Conservation (phyloP, 2,797 vertebrate species). For the Cirrhinus molitorella region DNA sequence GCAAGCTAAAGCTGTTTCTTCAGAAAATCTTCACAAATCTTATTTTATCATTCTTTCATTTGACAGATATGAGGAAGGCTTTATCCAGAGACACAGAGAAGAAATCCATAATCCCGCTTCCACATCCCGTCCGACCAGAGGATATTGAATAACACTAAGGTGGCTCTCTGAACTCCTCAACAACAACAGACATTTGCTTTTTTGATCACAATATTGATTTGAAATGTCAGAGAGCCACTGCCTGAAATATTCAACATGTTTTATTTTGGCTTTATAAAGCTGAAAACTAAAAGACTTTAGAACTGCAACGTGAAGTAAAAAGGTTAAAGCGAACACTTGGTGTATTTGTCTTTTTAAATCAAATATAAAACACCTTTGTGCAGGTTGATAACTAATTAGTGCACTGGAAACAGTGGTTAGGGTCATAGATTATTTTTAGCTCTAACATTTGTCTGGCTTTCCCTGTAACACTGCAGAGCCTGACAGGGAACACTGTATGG, state of each 20-base stretch:
- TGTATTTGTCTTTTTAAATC: neutral
- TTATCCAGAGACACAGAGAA: conserved; percentile 94
- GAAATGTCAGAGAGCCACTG: conserved; percentile 53
- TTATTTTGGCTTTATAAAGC: conserved; percentile 2
- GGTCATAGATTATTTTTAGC: neutral
- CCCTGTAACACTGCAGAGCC: neutral
- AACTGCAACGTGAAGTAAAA: conserved; percentile 22
- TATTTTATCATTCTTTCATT: conserved; percentile 1
- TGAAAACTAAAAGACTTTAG: neutral
- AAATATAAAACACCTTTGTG: neutral
- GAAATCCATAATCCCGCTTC: conserved; percentile 94
- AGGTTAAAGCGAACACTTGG: neutral
- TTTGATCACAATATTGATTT: neutral
- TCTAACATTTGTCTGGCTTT: neutral
- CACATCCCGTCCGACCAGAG: conserved; percentile 94
- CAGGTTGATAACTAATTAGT: neutral
- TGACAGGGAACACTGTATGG: neutral
- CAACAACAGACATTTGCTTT: conserved; percentile 33
- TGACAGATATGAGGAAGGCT: conserved; percentile 95
- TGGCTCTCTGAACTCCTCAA: conserved; percentile 74
- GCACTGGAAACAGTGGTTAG: neutral
- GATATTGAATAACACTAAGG: conserved; percentile 90
- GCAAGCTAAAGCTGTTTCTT: neutral
- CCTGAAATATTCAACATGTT: conserved; percentile 6
- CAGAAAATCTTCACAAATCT: neutral